phyloP scores from a whole-genome alignment of 1,140 invertebrate species.

The Drosophila pandora region DNA sequence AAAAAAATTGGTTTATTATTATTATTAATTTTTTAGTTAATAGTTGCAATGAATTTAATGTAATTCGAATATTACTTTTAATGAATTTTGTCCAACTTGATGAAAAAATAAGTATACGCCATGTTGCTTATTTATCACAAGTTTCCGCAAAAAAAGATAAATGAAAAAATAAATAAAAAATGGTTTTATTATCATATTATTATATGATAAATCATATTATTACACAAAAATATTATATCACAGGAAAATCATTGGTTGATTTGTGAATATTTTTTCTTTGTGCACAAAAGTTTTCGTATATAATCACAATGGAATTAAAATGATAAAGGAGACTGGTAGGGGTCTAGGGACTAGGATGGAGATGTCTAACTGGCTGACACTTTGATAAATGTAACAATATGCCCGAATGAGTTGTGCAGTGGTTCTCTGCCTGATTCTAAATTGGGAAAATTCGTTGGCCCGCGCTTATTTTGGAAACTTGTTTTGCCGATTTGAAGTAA shows the following conservation, averaged over 20 bases:
- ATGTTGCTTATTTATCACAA: background rate
- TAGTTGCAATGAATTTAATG: too few species aligned
- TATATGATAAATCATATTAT: too few species aligned
- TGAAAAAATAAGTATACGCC: background rate
- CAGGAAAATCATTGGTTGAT: too few species aligned
- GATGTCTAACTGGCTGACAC: conserved; percentile 75
- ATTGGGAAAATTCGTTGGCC: conserved; percentile 4
- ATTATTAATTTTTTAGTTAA: too few species aligned
- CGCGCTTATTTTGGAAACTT: background rate
- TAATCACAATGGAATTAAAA: conserved; percentile 3
- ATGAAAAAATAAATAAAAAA: too few species aligned
- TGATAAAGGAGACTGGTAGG: background rate
- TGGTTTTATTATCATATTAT: too few species aligned
- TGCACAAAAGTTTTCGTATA: background rate
- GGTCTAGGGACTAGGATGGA: conserved; percentile 60
- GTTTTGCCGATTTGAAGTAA: background rate
- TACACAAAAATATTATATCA: too few species aligned
- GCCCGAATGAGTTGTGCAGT: conserved; percentile 44
- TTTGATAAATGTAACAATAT: conserved; percentile 78
- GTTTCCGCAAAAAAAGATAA: too few species aligned
- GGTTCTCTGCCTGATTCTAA: conserved; percentile 43
- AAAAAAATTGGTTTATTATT: too few species aligned
- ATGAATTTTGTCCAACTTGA: too few species aligned
- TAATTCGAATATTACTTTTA: too few species aligned
- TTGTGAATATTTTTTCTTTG: background rate